A percentile compares a stretch with the other conserved stretches of the same genome.
These are phyloP conservation scores for Darevskia mixta DNA, from an alignment of 2,797 vertebrate species.

Conservation along the genomic window DNA sequence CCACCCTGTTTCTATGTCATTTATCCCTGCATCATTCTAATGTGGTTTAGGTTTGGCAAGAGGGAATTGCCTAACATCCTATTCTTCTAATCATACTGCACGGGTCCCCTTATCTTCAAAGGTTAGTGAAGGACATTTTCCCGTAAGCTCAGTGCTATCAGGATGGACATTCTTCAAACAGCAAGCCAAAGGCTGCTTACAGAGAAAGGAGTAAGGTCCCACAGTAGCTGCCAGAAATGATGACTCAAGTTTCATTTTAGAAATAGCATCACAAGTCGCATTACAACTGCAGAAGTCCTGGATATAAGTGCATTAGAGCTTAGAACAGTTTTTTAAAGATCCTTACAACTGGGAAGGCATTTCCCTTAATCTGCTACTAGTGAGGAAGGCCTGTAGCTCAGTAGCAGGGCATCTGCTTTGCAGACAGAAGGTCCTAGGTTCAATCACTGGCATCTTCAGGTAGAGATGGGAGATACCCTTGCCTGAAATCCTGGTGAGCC, in stretches of 20 bases:
- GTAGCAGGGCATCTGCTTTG: too few species aligned
- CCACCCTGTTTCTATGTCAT: not conserved
- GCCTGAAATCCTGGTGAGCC: too few species aligned
- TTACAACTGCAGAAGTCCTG: not conserved
- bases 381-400: too few species aligned
- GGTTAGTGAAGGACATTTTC: not conserved
- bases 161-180: not conserved
- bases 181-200: not conserved
- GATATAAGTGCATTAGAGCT: conserved; percentile 5
- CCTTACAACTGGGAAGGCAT: not conserved
- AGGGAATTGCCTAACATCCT: not conserved
- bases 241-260: not conserved
- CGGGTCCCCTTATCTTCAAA: not conserved
- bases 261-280: conserved; percentile 3
- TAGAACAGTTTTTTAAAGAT: rapidly evolving
- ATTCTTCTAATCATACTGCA: not conserved
- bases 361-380: too few species aligned
- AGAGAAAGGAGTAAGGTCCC: not conserved
- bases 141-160: not conserved
- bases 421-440: too few species aligned
- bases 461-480: too few species aligned
- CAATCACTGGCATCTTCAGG: too few species aligned
- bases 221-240: conserved; percentile 49
- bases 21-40: not conserved
- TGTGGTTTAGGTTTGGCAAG: not conserved